Conservation (phyloP, 2,113 vertebrate genomes). For the Paedocypris sp. region DNA sequence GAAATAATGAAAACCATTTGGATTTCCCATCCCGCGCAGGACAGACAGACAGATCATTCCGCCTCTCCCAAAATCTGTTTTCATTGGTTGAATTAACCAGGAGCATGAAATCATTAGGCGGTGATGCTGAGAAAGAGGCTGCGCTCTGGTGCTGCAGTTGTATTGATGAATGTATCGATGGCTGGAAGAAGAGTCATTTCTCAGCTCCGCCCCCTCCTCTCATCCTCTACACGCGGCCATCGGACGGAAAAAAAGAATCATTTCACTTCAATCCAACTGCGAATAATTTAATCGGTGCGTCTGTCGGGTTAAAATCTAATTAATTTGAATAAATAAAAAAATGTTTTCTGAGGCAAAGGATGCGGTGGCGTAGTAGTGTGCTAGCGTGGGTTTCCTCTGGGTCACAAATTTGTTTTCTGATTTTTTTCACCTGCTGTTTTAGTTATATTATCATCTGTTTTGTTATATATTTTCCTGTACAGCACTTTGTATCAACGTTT, state of each 20-base stretch:
- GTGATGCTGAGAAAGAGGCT: neutral
- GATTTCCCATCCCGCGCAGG: neutral
- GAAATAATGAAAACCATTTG: neutral
- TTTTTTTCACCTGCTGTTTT: no score
- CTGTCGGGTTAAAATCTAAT: no score
- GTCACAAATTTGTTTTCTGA: no score
- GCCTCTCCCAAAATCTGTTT: neutral
- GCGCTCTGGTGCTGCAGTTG: neutral
- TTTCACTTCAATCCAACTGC: neutral
- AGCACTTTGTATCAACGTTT: no score
- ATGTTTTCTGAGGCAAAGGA: no score
- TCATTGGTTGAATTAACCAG: neutral
- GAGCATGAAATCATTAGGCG: neutral
- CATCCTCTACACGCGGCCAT: neutral
- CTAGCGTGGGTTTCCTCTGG: no score
- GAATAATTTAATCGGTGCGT: neutral
- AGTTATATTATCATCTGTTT: no score
- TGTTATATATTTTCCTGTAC: no score
- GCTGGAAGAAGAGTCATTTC: neutral
- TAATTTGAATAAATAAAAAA: no score
- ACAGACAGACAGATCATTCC: neutral
- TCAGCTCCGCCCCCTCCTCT: neutral
- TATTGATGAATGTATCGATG: constrained; percentile 3
- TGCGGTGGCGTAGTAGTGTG: no score
- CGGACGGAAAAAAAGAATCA: neutral